Evolutionary conservation across 2,113 vertebrate genomes (phyloP).

Genomic region (Platysteira castanea): DNA sequence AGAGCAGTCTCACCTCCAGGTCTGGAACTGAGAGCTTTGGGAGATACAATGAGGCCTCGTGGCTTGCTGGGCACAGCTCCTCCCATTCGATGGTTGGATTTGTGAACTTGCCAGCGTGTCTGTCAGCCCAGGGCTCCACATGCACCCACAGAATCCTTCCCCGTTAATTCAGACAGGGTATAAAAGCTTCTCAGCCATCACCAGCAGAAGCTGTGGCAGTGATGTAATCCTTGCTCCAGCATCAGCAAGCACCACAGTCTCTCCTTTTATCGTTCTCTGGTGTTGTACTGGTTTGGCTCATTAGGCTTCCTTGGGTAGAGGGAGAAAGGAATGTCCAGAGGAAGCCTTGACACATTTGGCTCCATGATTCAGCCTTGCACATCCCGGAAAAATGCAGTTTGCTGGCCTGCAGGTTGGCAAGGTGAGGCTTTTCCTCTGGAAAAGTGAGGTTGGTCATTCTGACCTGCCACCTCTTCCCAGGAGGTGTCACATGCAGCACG

Average conservation of each 20-base stretch:
- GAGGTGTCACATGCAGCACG: rapidly evolving
- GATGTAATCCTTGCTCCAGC: neutral
- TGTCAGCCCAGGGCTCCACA: neutral
- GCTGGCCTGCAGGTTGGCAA: neutral
- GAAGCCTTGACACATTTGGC: neutral
- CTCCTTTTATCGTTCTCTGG: neutral
- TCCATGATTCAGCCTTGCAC: neutral
- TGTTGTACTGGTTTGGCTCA: rapidly evolving
- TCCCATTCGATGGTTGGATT: neutral
- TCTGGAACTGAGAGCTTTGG: neutral
- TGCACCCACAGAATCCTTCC: neutral
- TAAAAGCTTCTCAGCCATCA: neutral
- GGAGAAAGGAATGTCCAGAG: neutral
- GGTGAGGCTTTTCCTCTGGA: neutral
- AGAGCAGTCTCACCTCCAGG: neutral
- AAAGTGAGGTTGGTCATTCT: neutral
- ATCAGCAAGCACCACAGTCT: neutral
- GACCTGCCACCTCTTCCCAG: neutral
- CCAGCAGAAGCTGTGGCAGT: neutral
- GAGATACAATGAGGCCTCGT: neutral
- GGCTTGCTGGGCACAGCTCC: neutral
- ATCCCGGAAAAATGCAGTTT: neutral
- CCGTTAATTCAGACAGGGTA: neutral
- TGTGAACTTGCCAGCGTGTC: neutral
- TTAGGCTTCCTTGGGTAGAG: neutral